Base-by-base conservation (phyloP, 2,888 invertebrate species). In the Machimus rusticus region DNA sequence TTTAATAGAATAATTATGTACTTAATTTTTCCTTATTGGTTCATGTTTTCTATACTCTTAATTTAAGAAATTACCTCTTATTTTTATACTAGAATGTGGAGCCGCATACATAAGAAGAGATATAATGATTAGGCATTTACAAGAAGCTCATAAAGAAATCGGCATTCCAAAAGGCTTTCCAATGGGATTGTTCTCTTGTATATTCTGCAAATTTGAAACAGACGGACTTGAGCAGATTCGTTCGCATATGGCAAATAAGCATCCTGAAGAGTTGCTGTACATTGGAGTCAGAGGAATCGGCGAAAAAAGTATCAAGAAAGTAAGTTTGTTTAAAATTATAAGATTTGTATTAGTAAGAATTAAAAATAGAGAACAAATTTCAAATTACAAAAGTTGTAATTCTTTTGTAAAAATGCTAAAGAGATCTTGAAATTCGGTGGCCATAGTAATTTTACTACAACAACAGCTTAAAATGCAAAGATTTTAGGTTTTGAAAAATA, bases 201-300 rank as follows among this genome's bases (percentile, higher is more conserved):
- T 85, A 14, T 85, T 31, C 57, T 85, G 85, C n/a, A 19, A 23
- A 19, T 74, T 34, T 8, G 85, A 85, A 85, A 46, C 43, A 2
- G 37, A 85, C 28, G 74, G 39, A 6, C 23, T 85, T 3, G 16
- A 43, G 4, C 1, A 28, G 43, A 85, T 85, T 16, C 74, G 74
- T 12, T 39, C 28, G 16, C 85, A 85, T 46, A 85, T 85, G 85
- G 85, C 85, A 23, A 85, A 85, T 23, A 28, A 14, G 1, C 85
- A 85, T 46, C 85, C 85, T 28, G 74, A 28, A 1, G 74, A 74
- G 31, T 46, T 85, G 6, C 31, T 85, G 19, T 85, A 85, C 39
- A 57, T 74, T 19, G 74, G 85, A 23, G 66, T 79, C n/a, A n/a
- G 46, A 23, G 79, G 23, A 46, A 19, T 28, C 4, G 37, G 8